Evolutionary conservation across 2,888 invertebrate genomes (phyloP).

Genomic region (Nemurella pictetii): DNA sequence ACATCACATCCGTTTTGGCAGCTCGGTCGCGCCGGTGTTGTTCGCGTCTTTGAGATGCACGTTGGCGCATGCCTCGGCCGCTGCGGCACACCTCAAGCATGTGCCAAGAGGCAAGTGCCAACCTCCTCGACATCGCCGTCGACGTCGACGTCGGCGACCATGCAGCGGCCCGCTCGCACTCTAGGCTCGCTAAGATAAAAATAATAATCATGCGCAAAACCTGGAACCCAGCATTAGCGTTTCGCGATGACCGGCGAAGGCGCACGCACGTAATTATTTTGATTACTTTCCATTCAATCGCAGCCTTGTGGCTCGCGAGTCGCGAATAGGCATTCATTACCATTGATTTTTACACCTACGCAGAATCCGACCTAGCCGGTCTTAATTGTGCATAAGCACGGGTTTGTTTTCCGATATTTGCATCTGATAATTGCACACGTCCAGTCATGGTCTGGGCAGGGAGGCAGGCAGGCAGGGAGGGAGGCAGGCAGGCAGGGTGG

Average conservation of each 20-base stretch:
- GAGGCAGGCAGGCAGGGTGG: too few species aligned
- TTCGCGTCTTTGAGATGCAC: slow-evolving; percentile 12
- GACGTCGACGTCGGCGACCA: too few species aligned
- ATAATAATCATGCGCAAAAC: not conserved
- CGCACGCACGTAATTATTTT: slow-evolving; percentile 3
- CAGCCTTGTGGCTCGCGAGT: not conserved
- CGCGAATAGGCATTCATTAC: not conserved
- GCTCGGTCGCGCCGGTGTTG: slow-evolving; percentile 2
- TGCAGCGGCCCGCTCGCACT: too few species aligned
- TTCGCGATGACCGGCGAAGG: not conserved
- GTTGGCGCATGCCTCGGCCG: slow-evolving; percentile 7
- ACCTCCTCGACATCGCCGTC: too few species aligned
- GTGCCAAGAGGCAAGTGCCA: too few species aligned
- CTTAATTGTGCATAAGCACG: not conserved
- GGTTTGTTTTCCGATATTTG: not conserved
- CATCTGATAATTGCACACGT: not conserved
- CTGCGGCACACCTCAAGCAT: slow-evolving; percentile 22
- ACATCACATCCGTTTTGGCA: slow-evolving; percentile 41
- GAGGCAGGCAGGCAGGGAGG: too few species aligned
- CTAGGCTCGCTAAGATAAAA: not conserved
- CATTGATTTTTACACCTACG: not conserved
- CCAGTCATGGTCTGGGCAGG: not conserved
- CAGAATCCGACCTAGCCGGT: not conserved
- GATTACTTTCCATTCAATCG: not conserved
- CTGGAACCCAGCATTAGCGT: not conserved